Conservation (phyloP, 2,797 vertebrate genomes). For the Scyliorhinus canicula region DNA sequence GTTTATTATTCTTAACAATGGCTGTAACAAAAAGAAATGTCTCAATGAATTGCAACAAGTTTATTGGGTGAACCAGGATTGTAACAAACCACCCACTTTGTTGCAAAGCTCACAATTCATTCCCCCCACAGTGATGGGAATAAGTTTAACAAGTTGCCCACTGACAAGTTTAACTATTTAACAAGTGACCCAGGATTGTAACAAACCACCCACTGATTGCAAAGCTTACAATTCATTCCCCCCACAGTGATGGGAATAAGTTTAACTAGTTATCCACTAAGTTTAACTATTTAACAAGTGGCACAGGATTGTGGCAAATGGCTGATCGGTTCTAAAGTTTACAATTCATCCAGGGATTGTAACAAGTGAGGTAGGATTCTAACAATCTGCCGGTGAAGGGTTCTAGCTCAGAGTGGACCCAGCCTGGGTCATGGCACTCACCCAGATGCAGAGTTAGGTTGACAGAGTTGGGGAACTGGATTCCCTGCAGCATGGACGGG, state of each 20-base stretch:
- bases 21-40: no score
- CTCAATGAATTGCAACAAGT: no score
- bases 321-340: neutral
- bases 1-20: no score
- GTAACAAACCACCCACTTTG: neutral
- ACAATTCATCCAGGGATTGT: neutral
- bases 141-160: neutral
- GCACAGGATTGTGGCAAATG: no score
- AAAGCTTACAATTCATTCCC: neutral
- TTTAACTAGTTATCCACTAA: neutral
- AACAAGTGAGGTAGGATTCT: neutral
- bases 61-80: neutral
- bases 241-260: neutral
- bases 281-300: no score
- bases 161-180: neutral
- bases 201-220: neutral
- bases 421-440: slow-evolving; percentile 53
- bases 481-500: slow-evolving; percentile 83
- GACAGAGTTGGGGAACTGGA: slow-evolving; percentile 81
- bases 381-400: no score
- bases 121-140: no score
- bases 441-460: slow-evolving; percentile 80
- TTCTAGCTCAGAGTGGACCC: no score
- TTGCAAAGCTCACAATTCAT: neutral
- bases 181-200: neutral